Evolutionary conservation across 1,140 invertebrate species (phyloP).

Genomic region (Globodera rostochiensis): DNA sequence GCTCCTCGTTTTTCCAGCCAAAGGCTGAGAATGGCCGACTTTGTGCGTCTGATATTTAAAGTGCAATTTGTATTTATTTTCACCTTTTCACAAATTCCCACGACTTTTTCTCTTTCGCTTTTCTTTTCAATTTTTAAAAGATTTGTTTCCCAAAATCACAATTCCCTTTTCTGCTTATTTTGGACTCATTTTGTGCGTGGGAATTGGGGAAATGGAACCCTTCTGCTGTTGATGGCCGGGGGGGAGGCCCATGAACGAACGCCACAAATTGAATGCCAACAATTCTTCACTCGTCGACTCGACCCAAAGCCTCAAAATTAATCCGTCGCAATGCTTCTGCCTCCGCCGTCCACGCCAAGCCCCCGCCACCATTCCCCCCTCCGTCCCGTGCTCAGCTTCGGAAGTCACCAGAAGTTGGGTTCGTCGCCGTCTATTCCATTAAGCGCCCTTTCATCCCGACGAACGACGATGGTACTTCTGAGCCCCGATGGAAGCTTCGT

Average conservation of each 20-base stretch:
- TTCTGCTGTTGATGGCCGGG: not conserved
- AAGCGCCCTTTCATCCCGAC: not conserved
- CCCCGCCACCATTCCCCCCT: not conserved
- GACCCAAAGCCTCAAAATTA: not conserved
- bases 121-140: too few species aligned
- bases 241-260: too few species aligned
- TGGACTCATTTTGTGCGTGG: not conserved
- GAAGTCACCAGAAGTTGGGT: not conserved
- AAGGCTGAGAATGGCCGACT: too few species aligned
- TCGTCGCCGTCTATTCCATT: not conserved
- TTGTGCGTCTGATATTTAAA: too few species aligned
- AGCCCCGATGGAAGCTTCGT: not conserved
- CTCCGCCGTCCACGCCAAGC: constrained; percentile 1
- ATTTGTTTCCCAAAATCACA: too few species aligned
- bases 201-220: not conserved
- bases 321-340: not conserved
- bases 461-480: not conserved
- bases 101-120: too few species aligned
- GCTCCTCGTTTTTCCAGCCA: too few species aligned
- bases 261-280: not conserved
- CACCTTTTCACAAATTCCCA: too few species aligned
- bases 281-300: not conserved
- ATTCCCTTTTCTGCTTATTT: too few species aligned
- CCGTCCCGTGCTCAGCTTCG: constrained; percentile 2
- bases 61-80: too few species aligned